These are phyloP conservation scores for Aquatica leii DNA, from an alignment of 2,888 invertebrate species.

Conservation along the genomic window DNA sequence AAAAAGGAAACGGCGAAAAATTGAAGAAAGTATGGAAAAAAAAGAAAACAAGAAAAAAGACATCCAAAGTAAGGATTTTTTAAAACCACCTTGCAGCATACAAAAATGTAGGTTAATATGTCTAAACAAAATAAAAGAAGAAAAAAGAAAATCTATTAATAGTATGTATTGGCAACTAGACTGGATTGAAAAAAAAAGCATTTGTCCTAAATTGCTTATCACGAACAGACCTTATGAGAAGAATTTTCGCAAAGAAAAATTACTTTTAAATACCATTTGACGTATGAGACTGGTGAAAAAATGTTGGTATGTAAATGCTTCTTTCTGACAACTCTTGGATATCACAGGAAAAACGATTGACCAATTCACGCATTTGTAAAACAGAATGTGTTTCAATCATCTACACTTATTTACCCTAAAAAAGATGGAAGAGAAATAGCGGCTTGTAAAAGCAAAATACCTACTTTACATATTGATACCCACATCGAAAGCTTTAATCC, in stretches of 20 bases:
- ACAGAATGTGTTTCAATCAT: neutral
- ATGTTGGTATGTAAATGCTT: too few relatives aligned
- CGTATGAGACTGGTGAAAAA: neutral
- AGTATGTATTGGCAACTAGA: too few relatives aligned
- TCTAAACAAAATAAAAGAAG: neutral
- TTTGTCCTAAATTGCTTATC: too few relatives aligned
- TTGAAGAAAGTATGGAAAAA: neutral
- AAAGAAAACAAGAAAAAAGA: neutral
- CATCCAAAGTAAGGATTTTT: neutral
- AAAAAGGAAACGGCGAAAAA: too few relatives aligned
- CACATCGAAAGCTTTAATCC: too few relatives aligned
- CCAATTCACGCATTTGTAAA: neutral
- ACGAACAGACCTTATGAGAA: neutral
- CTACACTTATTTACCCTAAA: neutral
- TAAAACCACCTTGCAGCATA: too few relatives aligned
- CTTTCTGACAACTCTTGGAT: too few relatives aligned
- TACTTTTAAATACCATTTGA: neutral
- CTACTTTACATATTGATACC: neutral
- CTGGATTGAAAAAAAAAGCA: too few relatives aligned
- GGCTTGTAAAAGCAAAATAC: neutral
- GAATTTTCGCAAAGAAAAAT: neutral
- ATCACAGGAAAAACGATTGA: neutral
- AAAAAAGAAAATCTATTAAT: neutral
- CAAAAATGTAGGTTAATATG: too few relatives aligned
- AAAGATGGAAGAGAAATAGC: neutral